Evolutionary conservation across 2,888 invertebrate species (phyloP).

Genomic region (Caenorhabditis zanzibari): DNA sequence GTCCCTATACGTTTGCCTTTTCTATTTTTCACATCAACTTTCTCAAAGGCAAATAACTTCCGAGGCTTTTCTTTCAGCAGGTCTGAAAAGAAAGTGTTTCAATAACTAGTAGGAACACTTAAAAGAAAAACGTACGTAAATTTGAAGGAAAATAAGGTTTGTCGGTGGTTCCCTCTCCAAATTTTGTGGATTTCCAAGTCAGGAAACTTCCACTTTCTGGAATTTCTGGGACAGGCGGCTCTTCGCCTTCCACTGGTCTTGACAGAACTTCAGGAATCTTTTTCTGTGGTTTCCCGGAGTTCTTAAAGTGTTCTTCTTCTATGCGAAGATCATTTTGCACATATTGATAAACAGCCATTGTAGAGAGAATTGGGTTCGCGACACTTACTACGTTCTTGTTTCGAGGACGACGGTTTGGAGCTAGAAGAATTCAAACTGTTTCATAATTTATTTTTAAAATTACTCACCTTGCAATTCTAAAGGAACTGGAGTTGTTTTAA

Average conservation of each 20-base stretch:
- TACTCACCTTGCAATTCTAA: constrained; percentile 76
- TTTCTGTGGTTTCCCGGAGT: neutral
- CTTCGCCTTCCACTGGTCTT: too few relatives aligned
- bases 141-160: too few relatives aligned
- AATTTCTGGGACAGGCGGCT: too few relatives aligned
- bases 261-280: too few relatives aligned
- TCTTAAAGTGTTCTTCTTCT: neutral
- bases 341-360: constrained; percentile 36
- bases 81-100: too few relatives aligned
- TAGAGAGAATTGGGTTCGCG: constrained; percentile 29
- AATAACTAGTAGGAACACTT: too few relatives aligned
- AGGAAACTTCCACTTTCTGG: neutral
- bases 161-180: too few relatives aligned
- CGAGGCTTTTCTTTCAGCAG: too few relatives aligned
- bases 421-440: constrained; percentile 29
- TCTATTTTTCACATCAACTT: too few relatives aligned
- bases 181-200: neutral
- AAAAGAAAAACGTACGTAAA: too few relatives aligned
- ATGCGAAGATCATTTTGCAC: neutral
- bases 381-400: constrained; percentile 45
- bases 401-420: constrained; percentile 42
- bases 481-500: constrained; percentile 32
- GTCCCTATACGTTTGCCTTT: too few relatives aligned
- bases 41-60: too few relatives aligned
- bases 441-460: neutral